Evolutionary conservation across 2,113 vertebrate species (phyloP), one percentile per base, ranked within the genome.

Genomic region (Callipepla californica): DNA sequence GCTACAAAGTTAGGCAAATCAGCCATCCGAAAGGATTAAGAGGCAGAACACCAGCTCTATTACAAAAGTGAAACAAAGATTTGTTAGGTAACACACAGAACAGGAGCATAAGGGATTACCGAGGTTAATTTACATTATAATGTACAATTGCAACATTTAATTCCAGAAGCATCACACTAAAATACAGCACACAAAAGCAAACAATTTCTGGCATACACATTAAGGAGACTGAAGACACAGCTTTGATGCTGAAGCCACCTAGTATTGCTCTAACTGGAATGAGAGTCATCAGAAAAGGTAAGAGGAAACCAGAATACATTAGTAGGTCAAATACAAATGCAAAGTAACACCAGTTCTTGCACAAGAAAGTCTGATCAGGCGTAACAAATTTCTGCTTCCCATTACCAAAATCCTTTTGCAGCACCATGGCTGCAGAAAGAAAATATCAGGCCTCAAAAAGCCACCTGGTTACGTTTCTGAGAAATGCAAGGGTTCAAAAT

Each of bases 151-250:
- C 25, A 63, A 92, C 65, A 80, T 51, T 68, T 89, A 85, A 90
- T 84, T 93, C n/a, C 30, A 59, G 77, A 82, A 94, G 53, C n/a
- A 85, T 78, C 23, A 66, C 67, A 63, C n/a, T 70, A 81, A 93
- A 91, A 85, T 50, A 80, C 4, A 75, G 26, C 15, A 83, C 70
- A 67, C 36, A 89, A 87, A 89, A 80, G 32, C 16, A 3, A 95
- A 82, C 45, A 11, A 57, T 45, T 78, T 74, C 81, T 83, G 87
- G 85, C 73, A 78, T 7, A 30, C 6, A 75, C 30, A 32, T 18
- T 72, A 75, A 30, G 26, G 26, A 70, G 73, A 87, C 76, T 72
- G 13, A 75, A 91, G 89, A 48, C n/a, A 69, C 38, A 85, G 42
- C 73, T 68, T n/a, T 80, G 85, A 87, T 68, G 45, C 15, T 74